Percentiles rank a stretch among this genome's conserved stretches.
phyloP scores from a whole-genome alignment of 1,140 invertebrate genomes.

The Drosophila guanche region DNA sequence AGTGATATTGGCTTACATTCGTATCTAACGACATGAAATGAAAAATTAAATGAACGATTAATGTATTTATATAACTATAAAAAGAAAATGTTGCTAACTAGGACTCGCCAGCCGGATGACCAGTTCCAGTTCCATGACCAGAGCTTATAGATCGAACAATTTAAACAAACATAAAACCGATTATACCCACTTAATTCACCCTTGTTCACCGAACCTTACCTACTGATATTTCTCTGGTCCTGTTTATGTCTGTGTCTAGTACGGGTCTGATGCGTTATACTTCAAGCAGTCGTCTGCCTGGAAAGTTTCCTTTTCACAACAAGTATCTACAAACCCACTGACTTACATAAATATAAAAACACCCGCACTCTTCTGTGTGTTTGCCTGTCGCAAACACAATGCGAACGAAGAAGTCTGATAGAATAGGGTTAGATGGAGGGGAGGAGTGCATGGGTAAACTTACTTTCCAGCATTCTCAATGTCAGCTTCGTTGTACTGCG shows the following conservation, averaged over 20 bases:
- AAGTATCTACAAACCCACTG: slow-evolving; percentile 40
- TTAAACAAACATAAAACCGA: no score
- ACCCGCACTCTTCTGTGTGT: slow-evolving; percentile 22
- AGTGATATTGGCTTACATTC: no score
- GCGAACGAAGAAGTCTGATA: slow-evolving; percentile 11
- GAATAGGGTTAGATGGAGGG: background rate
- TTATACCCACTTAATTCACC: no score
- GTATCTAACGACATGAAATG: no score
- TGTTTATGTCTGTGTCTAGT: slow-evolving; percentile 32
- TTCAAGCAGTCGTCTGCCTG: slow-evolving; percentile 54
- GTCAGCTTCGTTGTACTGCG: slow-evolving; percentile 33
- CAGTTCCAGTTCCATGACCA: no score
- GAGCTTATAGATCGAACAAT: no score
- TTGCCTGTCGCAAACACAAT: slow-evolving; percentile 52
- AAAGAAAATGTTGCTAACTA: no score
- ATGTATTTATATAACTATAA: no score
- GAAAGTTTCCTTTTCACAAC: slow-evolving; percentile 51
- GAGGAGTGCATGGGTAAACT: slow-evolving; percentile 42
- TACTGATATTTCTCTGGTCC: slow-evolving; percentile 24
- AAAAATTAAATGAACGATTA: no score
- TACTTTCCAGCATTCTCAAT: slow-evolving; percentile 55
- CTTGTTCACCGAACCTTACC: background rate
- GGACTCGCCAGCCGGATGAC: no score
- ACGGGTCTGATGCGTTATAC: slow-evolving; percentile 22
- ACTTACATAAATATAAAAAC: slow-evolving; percentile 36